phyloP scores from a whole-genome alignment of 1,140 invertebrate genomes.

The Drosophila nebulosa region DNA sequence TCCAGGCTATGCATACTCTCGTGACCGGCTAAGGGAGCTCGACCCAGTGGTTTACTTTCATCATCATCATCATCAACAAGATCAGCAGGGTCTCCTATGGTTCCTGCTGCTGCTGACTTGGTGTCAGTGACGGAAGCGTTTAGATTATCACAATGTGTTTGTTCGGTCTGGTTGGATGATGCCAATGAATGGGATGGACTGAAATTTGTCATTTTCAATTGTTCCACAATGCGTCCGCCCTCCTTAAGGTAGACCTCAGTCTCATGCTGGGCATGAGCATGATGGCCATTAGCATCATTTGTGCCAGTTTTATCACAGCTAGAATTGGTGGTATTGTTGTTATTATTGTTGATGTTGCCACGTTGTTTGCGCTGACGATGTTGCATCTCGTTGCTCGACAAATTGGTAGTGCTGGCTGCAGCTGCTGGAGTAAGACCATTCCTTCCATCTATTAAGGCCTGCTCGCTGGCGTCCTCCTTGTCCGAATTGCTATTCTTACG shows the following conservation, averaged over 20 bases:
- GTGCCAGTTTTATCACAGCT: slow-evolving; percentile 71
- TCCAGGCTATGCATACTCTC: slow-evolving; percentile 66
- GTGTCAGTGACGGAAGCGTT: slow-evolving; percentile 44
- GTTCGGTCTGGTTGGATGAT: slow-evolving; percentile 77
- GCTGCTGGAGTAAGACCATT: slow-evolving; percentile 11
- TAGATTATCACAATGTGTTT: slow-evolving; percentile 68
- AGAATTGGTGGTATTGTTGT: slow-evolving; percentile 54
- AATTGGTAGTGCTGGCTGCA: slow-evolving; percentile 6
- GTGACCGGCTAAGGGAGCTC: slow-evolving; percentile 58
- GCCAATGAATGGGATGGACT: slow-evolving; percentile 66
- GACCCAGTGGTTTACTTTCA: slow-evolving; percentile 18
- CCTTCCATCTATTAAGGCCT: slow-evolving; percentile 52
- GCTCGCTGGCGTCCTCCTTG: slow-evolving; percentile 70
- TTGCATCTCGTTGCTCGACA: slow-evolving; percentile 59
- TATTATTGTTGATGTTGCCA: slow-evolving; percentile 46
- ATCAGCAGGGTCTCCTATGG: not conserved
- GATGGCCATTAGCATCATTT: slow-evolving; percentile 54
- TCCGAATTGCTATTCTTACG: slow-evolving; percentile 79
- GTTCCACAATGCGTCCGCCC: slow-evolving; percentile 54
- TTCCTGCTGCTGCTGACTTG: slow-evolving; percentile 14
- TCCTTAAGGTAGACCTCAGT: slow-evolving; percentile 57
- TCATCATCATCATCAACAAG: not conserved
- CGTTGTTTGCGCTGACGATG: slow-evolving; percentile 74
- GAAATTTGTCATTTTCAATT: slow-evolving; percentile 58
- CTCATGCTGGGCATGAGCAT: slow-evolving; percentile 25